Evolutionary conservation across 2,797 vertebrate species (phyloP).

Genomic region (Pteropus rufus): DNA sequence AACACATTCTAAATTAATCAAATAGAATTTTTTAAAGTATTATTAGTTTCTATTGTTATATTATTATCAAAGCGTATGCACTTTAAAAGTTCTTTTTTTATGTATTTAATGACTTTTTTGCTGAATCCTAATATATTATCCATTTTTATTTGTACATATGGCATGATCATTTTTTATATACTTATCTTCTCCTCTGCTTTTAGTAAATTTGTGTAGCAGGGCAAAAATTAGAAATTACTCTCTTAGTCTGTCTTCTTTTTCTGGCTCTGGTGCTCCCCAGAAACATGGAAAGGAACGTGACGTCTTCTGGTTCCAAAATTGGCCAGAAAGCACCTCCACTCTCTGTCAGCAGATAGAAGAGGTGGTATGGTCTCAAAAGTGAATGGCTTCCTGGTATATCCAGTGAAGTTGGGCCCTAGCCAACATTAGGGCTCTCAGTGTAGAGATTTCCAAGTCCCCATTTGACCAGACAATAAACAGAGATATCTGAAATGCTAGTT

Average conservation of each 20-base stretch:
- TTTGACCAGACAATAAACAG: not conserved
- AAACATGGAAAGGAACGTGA: not conserved
- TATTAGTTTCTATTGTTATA: not conserved
- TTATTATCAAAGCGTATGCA: not conserved
- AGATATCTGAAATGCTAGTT: not conserved
- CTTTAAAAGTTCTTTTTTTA: not conserved
- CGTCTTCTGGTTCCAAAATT: not conserved
- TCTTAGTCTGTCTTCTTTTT: not conserved
- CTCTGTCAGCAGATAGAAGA: not conserved
- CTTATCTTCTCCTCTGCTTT: not conserved
- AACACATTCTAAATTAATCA: constrained; percentile 11
- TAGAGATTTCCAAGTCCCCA: not conserved
- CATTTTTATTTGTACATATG: not conserved
- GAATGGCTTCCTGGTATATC: not conserved
- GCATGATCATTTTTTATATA: not conserved
- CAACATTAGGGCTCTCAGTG: not conserved
- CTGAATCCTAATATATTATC: not conserved
- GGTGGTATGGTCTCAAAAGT: not conserved
- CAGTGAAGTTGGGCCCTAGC: not conserved
- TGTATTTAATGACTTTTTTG: not conserved
- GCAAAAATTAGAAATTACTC: not conserved
- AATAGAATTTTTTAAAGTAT: not conserved
- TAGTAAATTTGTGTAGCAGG: not conserved
- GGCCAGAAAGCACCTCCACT: not conserved
- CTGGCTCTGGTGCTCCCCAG: not conserved